Conservation (phyloP, 1,140 invertebrate species). For the Hylaeus anthracinus region DNA sequence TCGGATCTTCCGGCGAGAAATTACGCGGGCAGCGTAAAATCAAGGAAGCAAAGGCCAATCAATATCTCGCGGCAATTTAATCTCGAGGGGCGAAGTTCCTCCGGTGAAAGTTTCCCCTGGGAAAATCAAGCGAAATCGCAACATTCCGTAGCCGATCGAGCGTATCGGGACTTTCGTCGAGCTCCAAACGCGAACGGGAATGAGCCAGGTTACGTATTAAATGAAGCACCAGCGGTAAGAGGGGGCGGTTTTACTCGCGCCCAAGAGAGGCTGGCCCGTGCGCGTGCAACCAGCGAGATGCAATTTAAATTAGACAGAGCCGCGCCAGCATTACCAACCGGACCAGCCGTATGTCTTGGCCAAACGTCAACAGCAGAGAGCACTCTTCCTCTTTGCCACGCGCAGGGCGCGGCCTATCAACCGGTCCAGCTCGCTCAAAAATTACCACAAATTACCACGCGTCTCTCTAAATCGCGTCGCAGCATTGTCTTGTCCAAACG, state of each 20-base stretch:
- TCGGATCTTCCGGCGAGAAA: too few relatives aligned
- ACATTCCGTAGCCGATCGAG: constrained; percentile 19
- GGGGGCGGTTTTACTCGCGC: constrained; percentile 29
- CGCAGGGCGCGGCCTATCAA: constrained; percentile 7
- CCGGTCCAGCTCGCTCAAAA: constrained; percentile 40
- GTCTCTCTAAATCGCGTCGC: constrained; percentile 21
- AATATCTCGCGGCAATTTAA: constrained; percentile 25
- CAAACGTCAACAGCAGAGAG: constrained; percentile 62
- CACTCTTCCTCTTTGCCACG: constrained; percentile 48
- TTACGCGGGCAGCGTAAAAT: too few relatives aligned
- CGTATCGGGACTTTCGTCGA: constrained; percentile 10
- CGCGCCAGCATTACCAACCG: constrained; percentile 48
- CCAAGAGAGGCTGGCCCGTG: not conserved
- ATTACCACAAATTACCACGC: constrained; percentile 48
- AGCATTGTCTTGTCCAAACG: constrained; percentile 25
- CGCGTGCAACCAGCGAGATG: constrained; percentile 47
- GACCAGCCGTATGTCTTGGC: constrained; percentile 62
- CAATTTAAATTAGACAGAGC: constrained; percentile 71
- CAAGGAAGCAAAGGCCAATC: not conserved
- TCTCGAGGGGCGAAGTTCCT: not conserved
- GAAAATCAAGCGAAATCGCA: constrained; percentile 1
- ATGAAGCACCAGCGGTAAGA: constrained; percentile 34
- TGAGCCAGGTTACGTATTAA: constrained; percentile 48
- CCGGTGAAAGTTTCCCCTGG: not conserved
- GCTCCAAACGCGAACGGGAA: constrained; percentile 1